A percentile compares a stretch with the other conserved stretches of the same genome.
Evolutionary conservation across 2,113 vertebrate species (phyloP).

Genomic region (Grammomys dolichurus): DNA sequence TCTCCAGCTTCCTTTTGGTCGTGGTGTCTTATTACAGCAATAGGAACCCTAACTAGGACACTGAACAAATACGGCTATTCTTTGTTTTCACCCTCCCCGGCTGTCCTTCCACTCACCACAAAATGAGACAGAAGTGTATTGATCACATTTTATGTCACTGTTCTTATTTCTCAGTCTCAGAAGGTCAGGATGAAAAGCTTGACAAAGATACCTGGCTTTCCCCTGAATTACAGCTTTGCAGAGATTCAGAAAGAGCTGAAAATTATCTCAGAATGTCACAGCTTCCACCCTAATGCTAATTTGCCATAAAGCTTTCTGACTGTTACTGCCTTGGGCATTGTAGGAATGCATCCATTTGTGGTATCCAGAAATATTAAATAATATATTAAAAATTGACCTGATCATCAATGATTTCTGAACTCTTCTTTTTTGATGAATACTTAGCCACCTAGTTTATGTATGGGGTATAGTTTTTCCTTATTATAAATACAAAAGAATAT

Average conservation of each 20-base stretch:
- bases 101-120: neutral
- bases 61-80: neutral
- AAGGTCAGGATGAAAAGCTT: conserved; percentile 73
- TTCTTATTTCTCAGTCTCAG: conserved; percentile 62
- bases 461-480: conserved; percentile 50
- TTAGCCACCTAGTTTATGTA: conserved; percentile 17
- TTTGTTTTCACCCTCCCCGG: neutral
- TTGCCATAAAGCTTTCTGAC: conserved; percentile 30
- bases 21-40: neutral
- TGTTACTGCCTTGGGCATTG: conserved; percentile 17
- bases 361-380: conserved; percentile 40
- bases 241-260: conserved; percentile 17
- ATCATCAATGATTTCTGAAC: conserved; percentile 42
- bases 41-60: neutral
- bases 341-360: conserved; percentile 19
- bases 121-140: conserved; percentile 44
- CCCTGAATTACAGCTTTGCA: conserved; percentile 17
- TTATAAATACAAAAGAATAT: conserved; percentile 39
- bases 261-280: conserved; percentile 44
- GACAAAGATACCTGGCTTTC: conserved; percentile 47
- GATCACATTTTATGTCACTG: conserved; percentile 55
- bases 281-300: conserved; percentile 51
- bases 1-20: neutral
- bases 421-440: neutral
- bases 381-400: conserved; percentile 33